phyloP scores from a whole-genome alignment of 1,140 invertebrate species.

The Octopus bimaculoides region DNA sequence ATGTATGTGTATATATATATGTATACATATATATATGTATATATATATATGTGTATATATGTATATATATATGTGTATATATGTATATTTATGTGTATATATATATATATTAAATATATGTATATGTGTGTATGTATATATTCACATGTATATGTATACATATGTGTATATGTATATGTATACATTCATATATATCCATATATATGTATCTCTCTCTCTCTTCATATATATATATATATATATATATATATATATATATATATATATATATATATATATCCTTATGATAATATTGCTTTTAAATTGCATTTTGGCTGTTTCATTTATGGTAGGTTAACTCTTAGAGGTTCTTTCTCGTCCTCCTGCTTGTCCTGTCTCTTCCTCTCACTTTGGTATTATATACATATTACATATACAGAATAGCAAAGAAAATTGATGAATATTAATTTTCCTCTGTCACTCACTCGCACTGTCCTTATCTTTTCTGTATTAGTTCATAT shows the following conservation, averaged over 20 bases:
- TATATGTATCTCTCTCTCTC: not conserved
- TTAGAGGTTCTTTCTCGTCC: too few species aligned
- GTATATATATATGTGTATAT: not conserved
- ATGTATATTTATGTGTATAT: not conserved
- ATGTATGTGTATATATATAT: not conserved
- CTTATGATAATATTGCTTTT: too few species aligned
- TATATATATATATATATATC: too few species aligned
- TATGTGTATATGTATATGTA: not conserved
- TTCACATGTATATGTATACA: not conserved
- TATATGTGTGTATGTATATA: not conserved
- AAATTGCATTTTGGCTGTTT: too few species aligned
- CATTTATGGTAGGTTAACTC: too few species aligned
- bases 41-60: not conserved
- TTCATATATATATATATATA: not conserved
- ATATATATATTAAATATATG: not conserved
- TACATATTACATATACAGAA: too few species aligned
- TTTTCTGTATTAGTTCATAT: too few species aligned
- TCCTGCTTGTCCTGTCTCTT: too few species aligned
- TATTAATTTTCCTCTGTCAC: too few species aligned
- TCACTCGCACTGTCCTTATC: too few species aligned
- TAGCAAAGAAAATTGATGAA: too few species aligned
- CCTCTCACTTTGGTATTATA: too few species aligned
- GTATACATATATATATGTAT: not conserved
- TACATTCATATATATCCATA: not conserved
- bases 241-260: not conserved